Conservation (phyloP, 1,140 invertebrate species). For the Drosophila malerkotliana region DNA sequence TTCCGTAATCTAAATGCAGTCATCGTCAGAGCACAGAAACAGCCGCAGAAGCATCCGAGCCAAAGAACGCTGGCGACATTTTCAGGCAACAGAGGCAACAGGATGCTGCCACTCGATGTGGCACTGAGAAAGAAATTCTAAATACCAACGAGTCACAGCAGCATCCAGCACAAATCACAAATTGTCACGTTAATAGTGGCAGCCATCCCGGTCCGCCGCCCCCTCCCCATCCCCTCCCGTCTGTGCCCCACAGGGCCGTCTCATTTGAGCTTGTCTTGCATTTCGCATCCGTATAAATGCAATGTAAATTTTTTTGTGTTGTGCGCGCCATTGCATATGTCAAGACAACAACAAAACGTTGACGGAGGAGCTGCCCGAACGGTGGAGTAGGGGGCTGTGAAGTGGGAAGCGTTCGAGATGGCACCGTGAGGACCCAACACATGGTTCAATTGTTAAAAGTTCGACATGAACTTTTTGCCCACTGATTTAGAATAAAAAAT, state of each 20-base stretch:
- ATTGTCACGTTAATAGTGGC: slow-evolving; percentile 82
- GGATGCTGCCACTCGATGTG: slow-evolving; percentile 44
- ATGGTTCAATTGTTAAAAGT: not conserved
- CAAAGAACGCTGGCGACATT: slow-evolving; percentile 50
- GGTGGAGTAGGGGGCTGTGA: not conserved
- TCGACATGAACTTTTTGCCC: too few relatives aligned
- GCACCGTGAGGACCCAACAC: not conserved
- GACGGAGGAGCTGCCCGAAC: slow-evolving; percentile 14
- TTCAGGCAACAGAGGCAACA: slow-evolving; percentile 42
- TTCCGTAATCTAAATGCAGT: slow-evolving; percentile 82
- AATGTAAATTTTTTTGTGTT: slow-evolving; percentile 81
- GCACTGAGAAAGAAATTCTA: slow-evolving; percentile 75
- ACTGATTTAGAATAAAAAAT: too few relatives aligned
- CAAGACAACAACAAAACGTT: slow-evolving; percentile 65
- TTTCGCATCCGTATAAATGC: slow-evolving; percentile 79
- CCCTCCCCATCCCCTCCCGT: slow-evolving; percentile 7
- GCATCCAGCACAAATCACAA: slow-evolving; percentile 75
- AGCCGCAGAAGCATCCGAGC: slow-evolving; percentile 1
- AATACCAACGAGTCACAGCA: slow-evolving; percentile 70
- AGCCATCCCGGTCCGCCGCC: slow-evolving; percentile 25
- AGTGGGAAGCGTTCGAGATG: slow-evolving; percentile 11
- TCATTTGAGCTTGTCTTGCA: slow-evolving; percentile 55
- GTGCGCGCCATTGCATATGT: slow-evolving; percentile 79
- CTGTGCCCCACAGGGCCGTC: slow-evolving; percentile 9
- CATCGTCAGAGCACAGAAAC: slow-evolving; percentile 56